Base-by-base conservation (phyloP, 2,888 invertebrate genomes). In the Euzetes globulus region DNA sequence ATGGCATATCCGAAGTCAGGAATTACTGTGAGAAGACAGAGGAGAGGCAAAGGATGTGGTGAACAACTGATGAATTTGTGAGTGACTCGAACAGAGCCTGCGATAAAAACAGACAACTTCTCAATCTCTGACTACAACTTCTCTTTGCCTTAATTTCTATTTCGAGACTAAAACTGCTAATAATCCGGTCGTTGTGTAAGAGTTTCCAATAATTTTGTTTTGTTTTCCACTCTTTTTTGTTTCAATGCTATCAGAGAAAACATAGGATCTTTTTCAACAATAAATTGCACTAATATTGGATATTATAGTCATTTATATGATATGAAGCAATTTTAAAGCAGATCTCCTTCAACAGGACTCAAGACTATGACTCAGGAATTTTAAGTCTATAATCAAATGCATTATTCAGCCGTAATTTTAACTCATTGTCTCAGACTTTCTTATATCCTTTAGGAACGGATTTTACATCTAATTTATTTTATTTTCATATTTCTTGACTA, bases 31-130 rank as follows among this genome's bases (percentile, higher is more conserved):
- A 6, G 33, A 33, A 33, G 33, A 6, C 33, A 58, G 58, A 58
- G 29, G 33, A 33, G 60, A 60, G 60, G 60, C 60, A 60, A 27
- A 60, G 60, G 60, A 60, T 27, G 60, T 60, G 60, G 52, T 52
- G 52, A 52, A 52, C 52, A 52, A 52, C 52, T 52, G 52, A 52
- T 52, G 52, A n/a, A 19, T n/a, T 19, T 52, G 6, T 52, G 52
- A 52, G n/a, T n/a, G 52, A 47, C 47, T 47, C n/a, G 19, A 60
- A 27, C 15, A 60, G 60, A 60, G 60, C 6, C 60, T 60, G 60
- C 60, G 60, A 52, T 52, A 47, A 17, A 52, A 52, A 19, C n/a
- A 52, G 52, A 19, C 52, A 4, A 52, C 52, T 52, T 52, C 52
- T 52, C n/a, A 52, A n/a, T 52, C n/a, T 9, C 19, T 52, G 19